phyloP scores from a whole-genome alignment of 2,888 invertebrate genomes.

The Dinocampus coccinellae region DNA sequence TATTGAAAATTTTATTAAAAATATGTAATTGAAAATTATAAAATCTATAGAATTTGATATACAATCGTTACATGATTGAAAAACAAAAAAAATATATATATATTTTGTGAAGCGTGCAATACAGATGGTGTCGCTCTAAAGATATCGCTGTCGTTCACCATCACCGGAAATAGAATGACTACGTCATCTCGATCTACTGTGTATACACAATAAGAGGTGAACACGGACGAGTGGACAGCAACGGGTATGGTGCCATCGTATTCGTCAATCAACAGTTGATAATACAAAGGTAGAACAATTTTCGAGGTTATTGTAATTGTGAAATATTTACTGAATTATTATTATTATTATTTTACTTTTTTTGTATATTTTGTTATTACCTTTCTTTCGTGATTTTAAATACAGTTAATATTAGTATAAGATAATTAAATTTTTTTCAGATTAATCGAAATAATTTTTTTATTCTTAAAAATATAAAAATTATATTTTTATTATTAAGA shows the following conservation, averaged over 20 bases:
- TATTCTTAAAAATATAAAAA: not conserved
- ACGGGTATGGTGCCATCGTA: constrained; percentile 12
- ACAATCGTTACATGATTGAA: not conserved
- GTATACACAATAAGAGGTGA: constrained; percentile 35
- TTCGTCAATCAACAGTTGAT: not conserved
- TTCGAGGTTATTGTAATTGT: not conserved
- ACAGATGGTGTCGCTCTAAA: constrained; percentile 61
- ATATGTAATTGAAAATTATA: not conserved
- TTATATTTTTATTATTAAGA: not conserved
- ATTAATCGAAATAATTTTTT: not conserved
- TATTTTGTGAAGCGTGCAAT: no score
- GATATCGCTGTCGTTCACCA: constrained; percentile 63
- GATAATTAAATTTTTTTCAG: no score
- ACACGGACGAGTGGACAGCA: constrained; percentile 21
- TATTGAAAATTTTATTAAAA: no score
- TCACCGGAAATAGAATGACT: constrained; percentile 61
- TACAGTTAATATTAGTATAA: no score
- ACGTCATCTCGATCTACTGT: constrained; percentile 57
- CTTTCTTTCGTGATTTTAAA: no score
- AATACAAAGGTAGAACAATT: not conserved
- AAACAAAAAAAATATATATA: no score
- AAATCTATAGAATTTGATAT: not conserved
- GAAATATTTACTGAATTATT: not conserved
- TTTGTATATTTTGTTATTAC: no score
- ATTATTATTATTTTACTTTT: no score